These are phyloP conservation scores for Chlorodrepanis virens DNA, from an alignment of 2,113 vertebrate genomes.

Conservation along the genomic window DNA sequence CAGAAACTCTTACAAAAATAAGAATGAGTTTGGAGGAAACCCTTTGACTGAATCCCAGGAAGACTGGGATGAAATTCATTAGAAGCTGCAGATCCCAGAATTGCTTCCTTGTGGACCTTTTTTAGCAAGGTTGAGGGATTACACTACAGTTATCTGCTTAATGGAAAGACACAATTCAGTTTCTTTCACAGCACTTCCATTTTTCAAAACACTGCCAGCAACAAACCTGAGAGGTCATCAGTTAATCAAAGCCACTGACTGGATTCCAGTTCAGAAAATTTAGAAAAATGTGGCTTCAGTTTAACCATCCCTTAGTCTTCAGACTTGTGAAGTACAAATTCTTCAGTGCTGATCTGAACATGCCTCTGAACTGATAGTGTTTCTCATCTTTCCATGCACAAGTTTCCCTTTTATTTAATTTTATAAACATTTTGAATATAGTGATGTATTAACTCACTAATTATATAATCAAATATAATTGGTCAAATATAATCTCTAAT, in stretches of 20 bases:
- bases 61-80: background rate
- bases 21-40: background rate
- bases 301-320: background rate
- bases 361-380: background rate
- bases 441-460: background rate
- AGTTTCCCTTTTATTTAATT: background rate
- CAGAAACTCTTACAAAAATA: background rate
- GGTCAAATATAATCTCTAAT: background rate
- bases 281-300: background rate
- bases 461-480: no score
- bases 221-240: background rate
- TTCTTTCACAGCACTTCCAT: background rate
- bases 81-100: background rate
- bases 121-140: background rate
- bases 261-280: background rate
- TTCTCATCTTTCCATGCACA: accelerated
- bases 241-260: background rate
- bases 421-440: background rate
- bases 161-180: background rate
- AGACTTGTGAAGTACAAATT: background rate
- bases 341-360: background rate
- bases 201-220: background rate
- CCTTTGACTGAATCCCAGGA: background rate
- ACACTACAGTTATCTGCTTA: background rate
- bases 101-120: background rate